phyloP scores from a whole-genome alignment of 2,888 invertebrate species.

The Xanthia togata region DNA sequence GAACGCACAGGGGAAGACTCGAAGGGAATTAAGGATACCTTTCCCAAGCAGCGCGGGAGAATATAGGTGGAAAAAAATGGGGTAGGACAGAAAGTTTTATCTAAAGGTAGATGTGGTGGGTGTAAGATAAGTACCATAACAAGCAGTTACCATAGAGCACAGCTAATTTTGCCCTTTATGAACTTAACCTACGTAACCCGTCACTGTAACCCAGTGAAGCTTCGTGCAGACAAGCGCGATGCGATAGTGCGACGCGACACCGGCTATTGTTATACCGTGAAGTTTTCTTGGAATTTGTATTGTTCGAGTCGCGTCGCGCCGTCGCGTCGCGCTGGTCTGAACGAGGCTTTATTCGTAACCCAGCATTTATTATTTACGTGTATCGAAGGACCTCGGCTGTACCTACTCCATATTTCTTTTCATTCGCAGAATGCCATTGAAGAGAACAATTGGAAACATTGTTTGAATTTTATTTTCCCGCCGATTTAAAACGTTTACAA shows the following conservation, averaged over 20 bases:
- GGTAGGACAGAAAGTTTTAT: neutral
- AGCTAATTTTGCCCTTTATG: too few species aligned
- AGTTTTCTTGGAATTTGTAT: too few species aligned
- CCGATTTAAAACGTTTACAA: conserved; percentile 45
- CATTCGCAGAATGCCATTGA: conserved; percentile 41
- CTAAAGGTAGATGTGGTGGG: too few species aligned
- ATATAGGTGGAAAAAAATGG: neutral
- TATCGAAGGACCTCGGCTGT: conserved; percentile 15
- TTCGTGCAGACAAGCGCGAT: too few species aligned
- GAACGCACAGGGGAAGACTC: neutral
- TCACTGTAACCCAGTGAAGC: too few species aligned
- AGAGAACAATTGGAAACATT: conserved; percentile 54
- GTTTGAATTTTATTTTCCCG: conserved; percentile 51
- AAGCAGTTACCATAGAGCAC: too few species aligned
- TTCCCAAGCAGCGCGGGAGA: neutral
- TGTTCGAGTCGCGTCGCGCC: too few species aligned
- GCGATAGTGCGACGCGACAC: too few species aligned
- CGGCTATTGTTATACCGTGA: too few species aligned
- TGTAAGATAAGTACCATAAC: neutral
- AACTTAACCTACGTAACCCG: too few species aligned
- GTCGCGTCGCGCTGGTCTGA: too few species aligned
- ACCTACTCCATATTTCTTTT: conserved; percentile 24
- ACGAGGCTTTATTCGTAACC: conserved; percentile 6
- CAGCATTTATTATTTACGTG: conserved; percentile 17
- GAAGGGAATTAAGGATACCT: neutral